These are phyloP conservation scores for Odontamblyopus lacepedii DNA, from an alignment of 2,797 vertebrate species.

Conservation along the genomic window DNA sequence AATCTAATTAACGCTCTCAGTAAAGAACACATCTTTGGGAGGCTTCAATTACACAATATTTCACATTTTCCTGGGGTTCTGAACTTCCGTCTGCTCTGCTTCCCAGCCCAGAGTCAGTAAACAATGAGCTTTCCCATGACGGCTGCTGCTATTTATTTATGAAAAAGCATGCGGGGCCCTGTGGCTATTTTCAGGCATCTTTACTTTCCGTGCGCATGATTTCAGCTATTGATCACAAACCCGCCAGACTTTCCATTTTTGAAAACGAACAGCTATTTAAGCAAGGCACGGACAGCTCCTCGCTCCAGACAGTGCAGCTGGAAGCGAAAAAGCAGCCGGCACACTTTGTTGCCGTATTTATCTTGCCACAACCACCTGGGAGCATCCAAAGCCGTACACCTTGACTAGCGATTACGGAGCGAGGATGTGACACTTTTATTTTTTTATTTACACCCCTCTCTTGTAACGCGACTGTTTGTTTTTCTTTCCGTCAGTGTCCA, in stretches of 20 bases:
- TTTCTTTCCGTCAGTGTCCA: constrained; percentile 3
- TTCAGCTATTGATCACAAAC: constrained; percentile 39
- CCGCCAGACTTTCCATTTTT: constrained; percentile 15
- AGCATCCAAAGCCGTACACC: constrained; percentile 9
- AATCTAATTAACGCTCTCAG: constrained; percentile 49
- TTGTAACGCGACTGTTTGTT: constrained; percentile 1
- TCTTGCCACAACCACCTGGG: constrained; percentile 37
- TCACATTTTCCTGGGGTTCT: constrained; percentile 22
- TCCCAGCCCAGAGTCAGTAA: constrained; percentile 38
- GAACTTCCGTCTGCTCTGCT: constrained; percentile 36
- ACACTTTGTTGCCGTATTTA: constrained; percentile 27
- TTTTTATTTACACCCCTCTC: constrained; percentile 7
- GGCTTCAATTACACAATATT: constrained; percentile 31
- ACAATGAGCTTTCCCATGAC: constrained; percentile 46
- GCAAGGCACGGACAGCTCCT: neutral
- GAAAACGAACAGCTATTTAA: constrained; percentile 8
- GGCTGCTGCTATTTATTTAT: constrained; percentile 61
- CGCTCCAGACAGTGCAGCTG: constrained; percentile 11
- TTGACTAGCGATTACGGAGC: constrained; percentile 7
- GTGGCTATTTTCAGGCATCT: constrained; percentile 40
- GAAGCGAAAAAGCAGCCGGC: constrained; percentile 1
- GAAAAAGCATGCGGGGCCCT: constrained; percentile 35
- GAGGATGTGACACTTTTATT: constrained; percentile 8
- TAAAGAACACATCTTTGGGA: constrained; percentile 28
- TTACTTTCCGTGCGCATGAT: constrained; percentile 43